Conservation (phyloP, 1,140 invertebrate species). For the Caerostris extrusa region DNA sequence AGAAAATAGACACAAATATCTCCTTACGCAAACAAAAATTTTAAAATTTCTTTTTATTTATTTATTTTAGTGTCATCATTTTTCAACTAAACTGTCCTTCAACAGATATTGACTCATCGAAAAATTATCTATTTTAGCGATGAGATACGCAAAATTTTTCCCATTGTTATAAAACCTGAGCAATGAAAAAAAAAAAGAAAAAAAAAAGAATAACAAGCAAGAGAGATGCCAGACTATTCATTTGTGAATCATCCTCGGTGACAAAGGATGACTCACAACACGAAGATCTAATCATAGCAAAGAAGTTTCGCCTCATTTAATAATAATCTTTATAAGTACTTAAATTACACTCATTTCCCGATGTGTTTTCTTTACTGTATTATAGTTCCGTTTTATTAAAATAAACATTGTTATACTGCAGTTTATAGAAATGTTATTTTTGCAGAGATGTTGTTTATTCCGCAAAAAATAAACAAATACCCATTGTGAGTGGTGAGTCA, state of each 20-base stretch:
- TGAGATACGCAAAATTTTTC: not conserved
- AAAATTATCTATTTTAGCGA: not conserved
- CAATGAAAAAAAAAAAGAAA: not conserved
- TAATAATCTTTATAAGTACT: not conserved
- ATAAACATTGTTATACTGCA: too few relatives aligned
- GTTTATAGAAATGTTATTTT: too few relatives aligned
- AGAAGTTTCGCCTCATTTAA: not conserved
- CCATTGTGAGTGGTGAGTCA: too few relatives aligned
- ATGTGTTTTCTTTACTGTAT: too few relatives aligned
- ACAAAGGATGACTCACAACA: constrained; percentile 15
- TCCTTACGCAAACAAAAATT: not conserved
- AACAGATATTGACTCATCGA: not conserved
- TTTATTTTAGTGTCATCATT: not conserved
- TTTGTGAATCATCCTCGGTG: not conserved
- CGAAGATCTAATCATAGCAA: not conserved
- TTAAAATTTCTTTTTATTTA: too few relatives aligned
- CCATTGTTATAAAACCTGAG: constrained; percentile 11
- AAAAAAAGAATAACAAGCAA: not conserved
- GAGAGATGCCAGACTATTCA: not conserved
- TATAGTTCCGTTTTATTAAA: too few relatives aligned
- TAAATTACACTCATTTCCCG: too few relatives aligned
- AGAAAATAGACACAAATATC: too few relatives aligned
- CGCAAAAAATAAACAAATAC: too few relatives aligned
- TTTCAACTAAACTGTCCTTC: not conserved
- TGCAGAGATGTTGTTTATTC: too few relatives aligned